A percentile compares a stretch with the other conserved stretches of the same genome.
These are phyloP conservation scores for Catharus ustulatus DNA, from an alignment of 2,797 vertebrate genomes.

Conservation along the genomic window DNA sequence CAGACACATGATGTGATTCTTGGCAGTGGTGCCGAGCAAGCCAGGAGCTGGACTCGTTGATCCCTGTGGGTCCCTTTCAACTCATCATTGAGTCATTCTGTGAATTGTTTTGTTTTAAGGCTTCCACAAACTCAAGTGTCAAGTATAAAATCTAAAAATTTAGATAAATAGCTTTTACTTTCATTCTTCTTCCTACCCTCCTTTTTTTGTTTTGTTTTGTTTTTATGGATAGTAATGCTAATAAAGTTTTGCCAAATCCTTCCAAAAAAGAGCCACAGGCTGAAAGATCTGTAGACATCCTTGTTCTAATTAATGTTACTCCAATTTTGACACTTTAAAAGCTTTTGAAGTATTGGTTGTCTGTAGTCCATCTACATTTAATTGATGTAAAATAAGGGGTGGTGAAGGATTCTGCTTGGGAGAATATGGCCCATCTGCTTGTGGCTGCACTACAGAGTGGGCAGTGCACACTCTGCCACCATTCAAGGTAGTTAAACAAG, in stretches of 20 bases:
- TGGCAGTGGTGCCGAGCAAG: not conserved
- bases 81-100: not conserved
- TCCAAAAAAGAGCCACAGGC: not conserved
- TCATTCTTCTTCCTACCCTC: not conserved
- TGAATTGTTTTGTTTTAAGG: not conserved
- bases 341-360: not conserved
- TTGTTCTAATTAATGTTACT: not conserved
- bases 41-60: rapidly evolving
- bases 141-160: not conserved
- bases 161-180: not conserved
- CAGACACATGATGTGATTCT: not conserved
- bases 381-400: not conserved
- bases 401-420: not conserved
- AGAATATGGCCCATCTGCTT: not conserved
- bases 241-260: not conserved
- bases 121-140: not conserved
- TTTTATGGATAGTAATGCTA: not conserved
- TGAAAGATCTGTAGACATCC: not conserved
- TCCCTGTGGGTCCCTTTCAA: not conserved
- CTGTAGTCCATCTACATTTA: not conserved
- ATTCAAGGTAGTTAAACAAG: not conserved
- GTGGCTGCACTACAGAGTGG: not conserved
- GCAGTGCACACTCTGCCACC: not conserved
- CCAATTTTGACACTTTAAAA: not conserved
- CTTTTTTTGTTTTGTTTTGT: not conserved